A percentile compares a stretch with the other conserved stretches of the same genome.
Evolutionary conservation across 2,797 vertebrate genomes (phyloP).

Genomic region (Microctenopoma lineatum): DNA sequence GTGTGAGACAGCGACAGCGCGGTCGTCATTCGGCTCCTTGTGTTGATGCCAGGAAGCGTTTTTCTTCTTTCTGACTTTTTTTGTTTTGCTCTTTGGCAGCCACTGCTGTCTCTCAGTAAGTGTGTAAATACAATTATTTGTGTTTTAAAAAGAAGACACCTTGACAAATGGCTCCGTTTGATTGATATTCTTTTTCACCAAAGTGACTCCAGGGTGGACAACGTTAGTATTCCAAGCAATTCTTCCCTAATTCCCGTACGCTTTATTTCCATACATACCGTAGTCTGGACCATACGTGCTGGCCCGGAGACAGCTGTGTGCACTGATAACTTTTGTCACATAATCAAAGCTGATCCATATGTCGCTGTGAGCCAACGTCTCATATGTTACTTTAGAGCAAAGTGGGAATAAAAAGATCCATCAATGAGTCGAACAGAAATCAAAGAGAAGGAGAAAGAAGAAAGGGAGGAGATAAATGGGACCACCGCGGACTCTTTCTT

Average conservation of each 20-base stretch:
- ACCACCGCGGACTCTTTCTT: conserved; percentile 46
- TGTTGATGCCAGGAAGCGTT: conserved; percentile 13
- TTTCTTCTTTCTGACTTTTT: not conserved
- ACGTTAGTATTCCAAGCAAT: conserved; percentile 44
- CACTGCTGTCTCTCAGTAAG: not conserved
- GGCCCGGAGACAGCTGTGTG: conserved; percentile 48
- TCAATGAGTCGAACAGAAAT: conserved; percentile 67
- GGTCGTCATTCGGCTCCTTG: conserved; percentile 22
- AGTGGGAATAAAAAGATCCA: conserved; percentile 67
- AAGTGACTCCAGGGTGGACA: conserved; percentile 4
- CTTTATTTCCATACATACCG: not conserved
- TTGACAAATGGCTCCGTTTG: not conserved
- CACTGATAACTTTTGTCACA: conserved; percentile 67
- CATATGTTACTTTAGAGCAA: conserved; percentile 68
- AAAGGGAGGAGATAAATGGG: conserved; percentile 61
- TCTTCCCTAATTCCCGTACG: not conserved
- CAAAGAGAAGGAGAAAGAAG: conserved; percentile 58
- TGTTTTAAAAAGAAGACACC: not conserved
- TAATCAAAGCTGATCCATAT: conserved; percentile 76
- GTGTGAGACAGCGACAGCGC: conserved; percentile 19
- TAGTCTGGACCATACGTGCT: conserved; percentile 31
- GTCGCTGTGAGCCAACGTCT: conserved; percentile 61
- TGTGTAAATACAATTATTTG: not conserved
- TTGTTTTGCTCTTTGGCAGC: conserved; percentile 5
- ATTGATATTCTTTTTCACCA: not conserved